Conservation (phyloP, 2,888 invertebrate genomes). For the Drosophila melanosoma region DNA sequence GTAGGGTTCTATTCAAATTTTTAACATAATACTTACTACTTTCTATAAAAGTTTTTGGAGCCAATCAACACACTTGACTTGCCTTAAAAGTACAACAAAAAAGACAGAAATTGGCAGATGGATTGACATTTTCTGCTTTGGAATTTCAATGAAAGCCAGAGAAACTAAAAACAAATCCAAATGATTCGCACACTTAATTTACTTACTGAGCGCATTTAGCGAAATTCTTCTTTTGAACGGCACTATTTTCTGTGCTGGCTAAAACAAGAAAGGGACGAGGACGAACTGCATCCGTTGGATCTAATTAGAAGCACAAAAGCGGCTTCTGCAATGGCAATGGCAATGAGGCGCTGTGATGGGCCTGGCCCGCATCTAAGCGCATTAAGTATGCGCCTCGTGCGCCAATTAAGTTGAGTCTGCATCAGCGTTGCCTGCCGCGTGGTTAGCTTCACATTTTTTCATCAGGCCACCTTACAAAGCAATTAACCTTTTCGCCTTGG, state of each 20-base stretch:
- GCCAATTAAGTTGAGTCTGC: conserved; percentile 76
- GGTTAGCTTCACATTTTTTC: conserved; percentile 51
- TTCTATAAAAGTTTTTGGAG: neutral
- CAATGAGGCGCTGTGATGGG: conserved; percentile 28
- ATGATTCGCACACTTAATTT: conserved; percentile 62
- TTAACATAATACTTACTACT: neutral
- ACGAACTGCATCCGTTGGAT: conserved; percentile 54
- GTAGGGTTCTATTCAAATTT: neutral
- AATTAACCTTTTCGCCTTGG: conserved; percentile 68
- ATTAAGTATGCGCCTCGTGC: conserved; percentile 78
- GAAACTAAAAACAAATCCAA: conserved; percentile 29
- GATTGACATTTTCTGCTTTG: conserved; percentile 7
- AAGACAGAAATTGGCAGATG: neutral
- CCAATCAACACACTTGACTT: conserved; percentile 4
- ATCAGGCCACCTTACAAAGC: conserved; percentile 69
- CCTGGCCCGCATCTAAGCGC: conserved; percentile 68
- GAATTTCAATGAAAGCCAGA: conserved; percentile 24
- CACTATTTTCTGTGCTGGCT: conserved; percentile 8
- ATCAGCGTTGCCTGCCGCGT: conserved; percentile 27
- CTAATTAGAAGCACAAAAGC: conserved; percentile 69
- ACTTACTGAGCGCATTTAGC: conserved; percentile 51
- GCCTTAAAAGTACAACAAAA: neutral
- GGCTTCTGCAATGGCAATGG: conserved; percentile 52
- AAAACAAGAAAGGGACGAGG: neutral
- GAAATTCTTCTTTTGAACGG: conserved; percentile 25